These are phyloP conservation scores for Cacoxenus indagator DNA, from an alignment of 2,888 invertebrate species.

Conservation along the genomic window DNA sequence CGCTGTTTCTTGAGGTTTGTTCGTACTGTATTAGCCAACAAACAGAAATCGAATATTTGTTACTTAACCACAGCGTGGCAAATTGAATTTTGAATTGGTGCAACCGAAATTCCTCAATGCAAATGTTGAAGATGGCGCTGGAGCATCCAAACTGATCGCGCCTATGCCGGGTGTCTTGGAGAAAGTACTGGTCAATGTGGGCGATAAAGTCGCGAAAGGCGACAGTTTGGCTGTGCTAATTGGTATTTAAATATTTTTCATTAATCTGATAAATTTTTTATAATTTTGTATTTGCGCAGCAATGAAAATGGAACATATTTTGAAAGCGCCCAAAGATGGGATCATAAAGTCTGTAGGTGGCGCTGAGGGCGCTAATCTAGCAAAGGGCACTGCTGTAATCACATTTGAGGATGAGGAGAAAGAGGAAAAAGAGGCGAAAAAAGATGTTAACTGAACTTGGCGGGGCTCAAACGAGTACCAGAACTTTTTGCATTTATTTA, in stretches of 20 bases:
- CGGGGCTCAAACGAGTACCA: conserved; percentile 36
- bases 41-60: neutral
- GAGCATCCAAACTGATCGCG: conserved; percentile 79
- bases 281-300: conserved; percentile 72
- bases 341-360: conserved; percentile 80
- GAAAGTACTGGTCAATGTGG: conserved; percentile 85
- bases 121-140: conserved; percentile 66
- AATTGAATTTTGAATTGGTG: conserved; percentile 76
- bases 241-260: conserved; percentile 53
- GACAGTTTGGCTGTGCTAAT: conserved; percentile 94
- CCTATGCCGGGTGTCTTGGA: conserved; percentile 98
- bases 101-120: conserved; percentile 74
- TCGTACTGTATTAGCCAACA: neutral
- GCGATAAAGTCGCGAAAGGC: conserved; percentile 86
- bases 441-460: conserved; percentile 31
- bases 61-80: conserved; percentile 75
- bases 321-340: conserved; percentile 86
- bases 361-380: conserved; percentile 85
- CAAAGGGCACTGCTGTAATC: conserved; percentile 80
- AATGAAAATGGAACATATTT: conserved; percentile 99
- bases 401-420: conserved; percentile 73
- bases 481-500: conserved; percentile 58
- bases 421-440: too few species aligned
- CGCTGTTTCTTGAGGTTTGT: conserved; percentile 76
- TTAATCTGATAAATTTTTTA: neutral